A percentile compares a stretch with the other conserved stretches of the same genome.
Evolutionary conservation across 2,888 invertebrate genomes (phyloP).

Genomic region (Microchrysa polita): DNA sequence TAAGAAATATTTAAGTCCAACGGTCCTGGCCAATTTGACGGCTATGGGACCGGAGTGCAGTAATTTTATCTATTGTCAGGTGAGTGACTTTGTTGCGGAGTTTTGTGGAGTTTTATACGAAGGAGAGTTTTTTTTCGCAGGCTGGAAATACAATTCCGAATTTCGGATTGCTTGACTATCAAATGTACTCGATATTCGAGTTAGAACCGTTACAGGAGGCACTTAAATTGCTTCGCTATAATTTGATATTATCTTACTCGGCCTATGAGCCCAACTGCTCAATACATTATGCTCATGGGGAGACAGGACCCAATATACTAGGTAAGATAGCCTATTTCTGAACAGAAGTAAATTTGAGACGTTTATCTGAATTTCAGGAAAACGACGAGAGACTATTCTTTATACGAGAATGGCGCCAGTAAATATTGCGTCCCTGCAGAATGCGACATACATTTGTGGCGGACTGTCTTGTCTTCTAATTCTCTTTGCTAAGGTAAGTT

Average conservation of each 20-base stretch:
- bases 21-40: slow-evolving; percentile 58
- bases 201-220: slow-evolving; percentile 57
- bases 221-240: slow-evolving; percentile 70
- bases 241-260: slow-evolving; percentile 70
- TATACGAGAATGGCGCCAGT: slow-evolving; percentile 57
- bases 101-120: not conserved
- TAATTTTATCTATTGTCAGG: slow-evolving; percentile 61
- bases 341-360: no score
- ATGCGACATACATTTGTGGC: slow-evolving; percentile 64
- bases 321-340: no score
- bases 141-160: slow-evolving; percentile 61
- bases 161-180: slow-evolving; percentile 58
- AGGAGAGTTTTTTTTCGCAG: slow-evolving; percentile 46
- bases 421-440: slow-evolving; percentile 59
- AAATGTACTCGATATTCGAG: slow-evolving; percentile 55
- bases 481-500: slow-evolving; percentile 72
- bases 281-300: slow-evolving; percentile 56
- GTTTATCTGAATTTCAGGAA: slow-evolving; percentile 22
- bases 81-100: slow-evolving; percentile 45
- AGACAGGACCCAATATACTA: slow-evolving; percentile 23
- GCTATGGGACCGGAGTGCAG: slow-evolving; percentile 63
- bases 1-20: slow-evolving; percentile 56
- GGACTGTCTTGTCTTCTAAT: slow-evolving; percentile 74
- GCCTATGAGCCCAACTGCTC: slow-evolving; percentile 71
- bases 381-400: slow-evolving; percentile 1